phyloP scores from a whole-genome alignment of 2,888 invertebrate genomes.

The Seira ritae region DNA sequence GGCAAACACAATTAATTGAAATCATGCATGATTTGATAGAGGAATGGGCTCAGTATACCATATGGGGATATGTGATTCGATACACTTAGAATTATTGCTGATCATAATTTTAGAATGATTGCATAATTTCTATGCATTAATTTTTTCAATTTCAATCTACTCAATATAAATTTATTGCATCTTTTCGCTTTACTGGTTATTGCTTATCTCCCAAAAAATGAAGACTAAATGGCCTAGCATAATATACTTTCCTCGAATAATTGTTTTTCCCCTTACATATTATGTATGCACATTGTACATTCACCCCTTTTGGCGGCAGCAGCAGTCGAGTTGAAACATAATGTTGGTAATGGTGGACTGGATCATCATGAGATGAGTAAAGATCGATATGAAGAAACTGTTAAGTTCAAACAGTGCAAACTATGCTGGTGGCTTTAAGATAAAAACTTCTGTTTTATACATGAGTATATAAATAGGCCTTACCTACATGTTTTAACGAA shows the following conservation, averaged over 20 bases:
- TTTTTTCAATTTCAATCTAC: conserved; percentile 48
- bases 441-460: conserved; percentile 2
- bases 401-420: background rate
- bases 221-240: background rate
- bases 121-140: conserved; percentile 29
- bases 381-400: background rate
- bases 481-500: too few relatives aligned
- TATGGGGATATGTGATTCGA: conserved; percentile 4
- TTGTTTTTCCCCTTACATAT: too few relatives aligned
- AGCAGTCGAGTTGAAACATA: too few relatives aligned
- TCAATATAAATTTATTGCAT: conserved; percentile 50
- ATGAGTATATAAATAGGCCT: background rate
- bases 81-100: conserved; percentile 4
- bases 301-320: background rate
- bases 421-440: background rate
- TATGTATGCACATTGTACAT: too few relatives aligned
- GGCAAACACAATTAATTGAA: conserved; percentile 64
- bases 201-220: background rate
- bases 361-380: too few relatives aligned
- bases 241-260: too few relatives aligned
- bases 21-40: conserved; percentile 50
- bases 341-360: background rate
- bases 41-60: background rate
- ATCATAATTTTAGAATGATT: conserved; percentile 32
- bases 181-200: background rate